phyloP scores from a whole-genome alignment of 2,797 vertebrate genomes.

The Loriculus beryllinus region DNA sequence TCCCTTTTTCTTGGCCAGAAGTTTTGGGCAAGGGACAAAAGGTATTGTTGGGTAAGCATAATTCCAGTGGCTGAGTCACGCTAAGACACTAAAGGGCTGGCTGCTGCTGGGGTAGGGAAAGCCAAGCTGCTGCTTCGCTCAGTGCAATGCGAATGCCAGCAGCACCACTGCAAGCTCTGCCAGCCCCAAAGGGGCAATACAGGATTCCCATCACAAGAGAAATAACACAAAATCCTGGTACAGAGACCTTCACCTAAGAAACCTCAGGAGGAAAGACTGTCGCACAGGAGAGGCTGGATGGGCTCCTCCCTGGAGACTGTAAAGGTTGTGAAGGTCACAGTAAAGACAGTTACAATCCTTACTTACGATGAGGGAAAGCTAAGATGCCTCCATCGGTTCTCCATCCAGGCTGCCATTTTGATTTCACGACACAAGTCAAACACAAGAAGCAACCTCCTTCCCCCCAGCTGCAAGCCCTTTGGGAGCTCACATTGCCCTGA shows the following conservation, averaged over 20 bases:
- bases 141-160: background rate
- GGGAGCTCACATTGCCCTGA: background rate
- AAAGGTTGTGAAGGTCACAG: background rate
- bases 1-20: slow-evolving; percentile 65
- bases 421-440: background rate
- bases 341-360: background rate
- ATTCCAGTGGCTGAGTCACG: slow-evolving; percentile 70
- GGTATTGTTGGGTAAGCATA: slow-evolving; percentile 72
- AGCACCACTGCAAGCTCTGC: background rate
- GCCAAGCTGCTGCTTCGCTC: slow-evolving; percentile 47
- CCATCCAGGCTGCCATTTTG: background rate
- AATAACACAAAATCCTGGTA: background rate
- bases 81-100: slow-evolving; percentile 60
- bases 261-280: background rate
- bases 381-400: background rate
- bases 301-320: background rate
- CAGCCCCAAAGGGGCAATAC: background rate
- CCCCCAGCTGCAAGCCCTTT: background rate
- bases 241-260: background rate
- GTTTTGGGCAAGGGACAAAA: slow-evolving; percentile 79
- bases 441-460: background rate
- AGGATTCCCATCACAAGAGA: background rate
- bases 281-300: background rate
- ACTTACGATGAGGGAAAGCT: background rate
- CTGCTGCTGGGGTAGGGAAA: slow-evolving; percentile 47